phyloP scores from a whole-genome alignment of 2,888 invertebrate species.

The Iphiclides podalirius region DNA sequence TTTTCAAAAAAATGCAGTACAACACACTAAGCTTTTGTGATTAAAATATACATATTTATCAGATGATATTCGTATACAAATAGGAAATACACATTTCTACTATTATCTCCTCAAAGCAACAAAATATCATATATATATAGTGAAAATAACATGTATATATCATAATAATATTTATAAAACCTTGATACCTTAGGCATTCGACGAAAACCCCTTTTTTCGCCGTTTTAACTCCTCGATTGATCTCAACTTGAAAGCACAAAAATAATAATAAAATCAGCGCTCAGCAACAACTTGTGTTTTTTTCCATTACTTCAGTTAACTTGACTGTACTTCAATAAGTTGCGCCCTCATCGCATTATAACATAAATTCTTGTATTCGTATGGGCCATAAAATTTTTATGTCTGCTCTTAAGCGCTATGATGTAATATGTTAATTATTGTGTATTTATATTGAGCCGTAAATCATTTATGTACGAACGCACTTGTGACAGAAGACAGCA shows the following conservation, averaged over 20 bases:
- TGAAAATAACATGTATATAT: no score
- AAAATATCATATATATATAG: no score
- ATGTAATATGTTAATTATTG: no score
- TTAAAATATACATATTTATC: background rate
- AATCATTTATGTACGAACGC: no score
- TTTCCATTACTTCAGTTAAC: background rate
- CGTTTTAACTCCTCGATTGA: no score
- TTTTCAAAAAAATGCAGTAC: background rate
- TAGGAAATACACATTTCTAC: no score
- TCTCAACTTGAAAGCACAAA: no score
- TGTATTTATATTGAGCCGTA: no score
- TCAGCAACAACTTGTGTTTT: background rate
- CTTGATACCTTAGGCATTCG: background rate
- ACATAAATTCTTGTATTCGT: background rate
- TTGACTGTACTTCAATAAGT: background rate
- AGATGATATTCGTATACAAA: background rate
- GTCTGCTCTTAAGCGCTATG: slow-evolving; percentile 1
- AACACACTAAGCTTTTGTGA: background rate
- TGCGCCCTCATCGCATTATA: background rate
- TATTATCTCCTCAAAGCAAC: no score
- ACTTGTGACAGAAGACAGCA: no score
- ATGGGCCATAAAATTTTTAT: slow-evolving; percentile 9
- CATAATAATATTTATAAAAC: background rate
- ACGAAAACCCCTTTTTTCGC: no score
- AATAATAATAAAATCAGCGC: background rate